Base-by-base conservation (phyloP, 2,888 invertebrate species). In the Cetonia aurata region DNA sequence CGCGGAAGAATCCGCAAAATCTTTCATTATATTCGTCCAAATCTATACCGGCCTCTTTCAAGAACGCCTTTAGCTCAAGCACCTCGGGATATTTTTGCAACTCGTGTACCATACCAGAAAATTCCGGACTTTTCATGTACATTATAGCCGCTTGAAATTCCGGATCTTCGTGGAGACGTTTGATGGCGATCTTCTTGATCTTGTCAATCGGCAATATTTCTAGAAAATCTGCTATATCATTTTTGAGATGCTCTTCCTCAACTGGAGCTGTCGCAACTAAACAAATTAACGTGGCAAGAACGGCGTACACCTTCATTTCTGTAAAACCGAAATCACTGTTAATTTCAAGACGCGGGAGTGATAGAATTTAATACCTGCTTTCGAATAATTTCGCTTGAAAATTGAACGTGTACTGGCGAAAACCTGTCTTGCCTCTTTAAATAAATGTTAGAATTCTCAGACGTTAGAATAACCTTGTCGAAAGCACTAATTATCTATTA, bases 41-140 rank as follows among this genome's bases (percentile, higher is more conserved):
- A 25, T 74, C 69, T 12, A 76, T 48, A 9, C 76, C 76, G 53
- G 72, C 69, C 46, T 73, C 67, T 31, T 41, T 70, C 12, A 77
- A 67, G 25, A 73, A 73, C 13, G 73, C 33, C 17, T 71, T 70
- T 1, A 77, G 70, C n/a, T 77, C 74, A 69, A 73, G 66, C 10
- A 68, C 72, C 13, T 67, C 71, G 8, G 71, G 73, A 17, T 73
- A 71, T 37, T 50, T 52, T 1, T 31, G 17, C 8, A 76, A 62
- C 37, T 57, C 67, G 31, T 68, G 67, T 3, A 75, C 62, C 44
- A 77, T 50, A 6, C 44, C 68, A 13, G 70, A 72, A 72, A 76
- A 79, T 70, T 77, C 77, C 9, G 60, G 42, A n/a, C 76, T 72
- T 74, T 77, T 75, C 48, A 79, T 55, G 65, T 77, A 79, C 6